Conservation (phyloP, 2,888 invertebrate species). For the Halocaridina rubra region DNA sequence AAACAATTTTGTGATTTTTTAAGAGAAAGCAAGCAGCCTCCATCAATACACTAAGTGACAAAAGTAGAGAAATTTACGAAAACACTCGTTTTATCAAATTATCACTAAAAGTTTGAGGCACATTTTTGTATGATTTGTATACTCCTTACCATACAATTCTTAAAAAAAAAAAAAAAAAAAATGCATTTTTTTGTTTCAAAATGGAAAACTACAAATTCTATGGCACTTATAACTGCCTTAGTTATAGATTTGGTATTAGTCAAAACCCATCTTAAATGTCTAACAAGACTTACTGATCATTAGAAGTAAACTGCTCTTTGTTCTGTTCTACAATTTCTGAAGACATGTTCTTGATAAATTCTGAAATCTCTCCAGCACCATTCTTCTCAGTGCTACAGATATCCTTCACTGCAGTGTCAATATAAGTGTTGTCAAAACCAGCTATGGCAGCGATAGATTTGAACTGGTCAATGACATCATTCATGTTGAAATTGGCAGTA, state of each 20-base stretch:
- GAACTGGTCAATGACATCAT: conserved; percentile 62
- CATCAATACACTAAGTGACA: not conserved
- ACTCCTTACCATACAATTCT: not conserved
- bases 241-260: not conserved
- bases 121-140: not conserved
- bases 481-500: conserved; percentile 57
- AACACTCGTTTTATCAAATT: not conserved
- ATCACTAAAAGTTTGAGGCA: conserved; percentile 17
- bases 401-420: conserved; percentile 61
- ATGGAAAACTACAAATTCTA: not conserved
- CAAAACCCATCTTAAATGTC: not conserved
- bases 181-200: not conserved
- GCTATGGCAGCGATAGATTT: conserved; percentile 59
- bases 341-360: conserved; percentile 31
- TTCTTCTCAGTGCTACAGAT: conserved; percentile 58
- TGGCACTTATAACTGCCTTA: not conserved
- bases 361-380: conserved; percentile 23
- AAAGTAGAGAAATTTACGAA: not conserved
- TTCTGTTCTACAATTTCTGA: conserved; percentile 30
- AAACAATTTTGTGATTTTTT: no score
- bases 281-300: conserved; percentile 13
- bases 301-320: conserved; percentile 12
- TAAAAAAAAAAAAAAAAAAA: not conserved
- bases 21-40: no score
- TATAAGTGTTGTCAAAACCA: conserved; percentile 62